These are phyloP conservation scores for Cerastoderma edule DNA, from an alignment of 2,888 invertebrate species.

Conservation along the genomic window DNA sequence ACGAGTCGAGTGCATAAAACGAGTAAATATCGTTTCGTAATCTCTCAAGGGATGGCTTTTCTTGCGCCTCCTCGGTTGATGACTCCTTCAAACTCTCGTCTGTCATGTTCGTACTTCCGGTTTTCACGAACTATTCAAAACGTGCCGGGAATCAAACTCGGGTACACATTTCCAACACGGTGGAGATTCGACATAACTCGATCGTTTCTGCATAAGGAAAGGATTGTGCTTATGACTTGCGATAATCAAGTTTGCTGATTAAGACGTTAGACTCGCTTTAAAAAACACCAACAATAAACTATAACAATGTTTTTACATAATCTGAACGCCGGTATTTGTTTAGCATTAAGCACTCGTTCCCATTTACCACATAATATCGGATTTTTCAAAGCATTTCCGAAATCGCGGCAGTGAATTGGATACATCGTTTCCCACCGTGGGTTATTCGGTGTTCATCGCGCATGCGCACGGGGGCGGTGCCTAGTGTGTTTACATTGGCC, in stretches of 20 bases:
- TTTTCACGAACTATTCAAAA: neutral
- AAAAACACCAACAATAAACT: too few relatives aligned
- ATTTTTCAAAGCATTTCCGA: conserved; percentile 13
- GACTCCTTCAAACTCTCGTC: conserved; percentile 21
- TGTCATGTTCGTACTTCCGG: conserved; percentile 15
- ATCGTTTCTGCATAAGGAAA: too few relatives aligned
- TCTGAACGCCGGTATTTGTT: neutral
- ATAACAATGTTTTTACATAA: neutral
- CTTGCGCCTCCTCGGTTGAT: neutral
- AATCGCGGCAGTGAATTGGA: conserved; percentile 3
- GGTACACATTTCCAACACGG: conserved; percentile 1
- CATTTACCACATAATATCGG: conserved; percentile 5
- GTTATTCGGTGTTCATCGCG: conserved; percentile 20
- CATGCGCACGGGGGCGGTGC: conserved; percentile 50
- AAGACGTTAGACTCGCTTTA: too few relatives aligned
- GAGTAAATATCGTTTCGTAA: neutral
- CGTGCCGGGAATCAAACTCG: neutral
- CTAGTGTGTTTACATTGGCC: conserved; percentile 5
- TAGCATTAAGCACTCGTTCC: neutral
- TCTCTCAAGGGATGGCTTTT: neutral
- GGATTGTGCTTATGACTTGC: too few relatives aligned
- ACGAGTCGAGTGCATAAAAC: neutral
- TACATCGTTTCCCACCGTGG: conserved; percentile 14
- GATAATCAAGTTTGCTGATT: too few relatives aligned
- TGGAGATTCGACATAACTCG: neutral